Percentiles rank a stretch among this genome's conserved stretches.
Conservation (phyloP, 1,140 invertebrate genomes). For the Agraylea sexmaculata region DNA sequence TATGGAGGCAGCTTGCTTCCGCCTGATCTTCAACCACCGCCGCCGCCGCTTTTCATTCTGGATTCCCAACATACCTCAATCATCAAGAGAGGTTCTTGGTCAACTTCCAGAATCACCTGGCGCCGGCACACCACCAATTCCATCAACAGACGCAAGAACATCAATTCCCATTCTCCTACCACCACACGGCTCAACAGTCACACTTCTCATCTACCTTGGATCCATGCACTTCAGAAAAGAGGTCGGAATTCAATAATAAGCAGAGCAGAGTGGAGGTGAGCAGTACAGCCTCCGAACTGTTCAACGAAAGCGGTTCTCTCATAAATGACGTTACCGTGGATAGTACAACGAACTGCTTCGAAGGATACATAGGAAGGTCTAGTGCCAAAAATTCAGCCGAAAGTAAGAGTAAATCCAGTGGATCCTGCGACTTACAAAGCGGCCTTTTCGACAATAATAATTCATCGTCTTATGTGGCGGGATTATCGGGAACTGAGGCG, state of each 20-base stretch:
- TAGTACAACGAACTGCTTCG: conserved; percentile 17
- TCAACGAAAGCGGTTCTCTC: conserved; percentile 13
- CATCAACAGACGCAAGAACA: conserved; percentile 19
- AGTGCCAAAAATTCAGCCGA: conserved; percentile 2
- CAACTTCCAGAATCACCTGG: conserved; percentile 30
- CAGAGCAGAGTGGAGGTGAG: no score
- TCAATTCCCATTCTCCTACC: conserved; percentile 19
- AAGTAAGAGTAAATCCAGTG: conserved; percentile 6
- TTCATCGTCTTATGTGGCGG: conserved; percentile 19
- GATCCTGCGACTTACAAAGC: conserved; percentile 13
- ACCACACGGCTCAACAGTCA: conserved; percentile 18
- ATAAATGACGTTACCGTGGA: conserved; percentile 17
- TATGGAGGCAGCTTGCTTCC: conserved; percentile 51
- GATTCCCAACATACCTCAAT: conserved; percentile 36
- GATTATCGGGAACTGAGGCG: conserved; percentile 13
- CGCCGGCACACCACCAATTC: conserved; percentile 21
- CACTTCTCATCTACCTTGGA: conserved; percentile 18
- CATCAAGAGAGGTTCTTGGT: conserved; percentile 33
- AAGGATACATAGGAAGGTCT: conserved; percentile 9
- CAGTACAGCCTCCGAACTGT: conserved; percentile 9
- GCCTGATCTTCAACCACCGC: conserved; percentile 36
- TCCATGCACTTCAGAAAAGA: no score
- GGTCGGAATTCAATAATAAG: no score
- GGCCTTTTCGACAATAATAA: conserved; percentile 19
- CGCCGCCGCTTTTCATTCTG: conserved; percentile 27